phyloP scores from a whole-genome alignment of 2,888 invertebrate genomes.

The Lamellibrachia columna region DNA sequence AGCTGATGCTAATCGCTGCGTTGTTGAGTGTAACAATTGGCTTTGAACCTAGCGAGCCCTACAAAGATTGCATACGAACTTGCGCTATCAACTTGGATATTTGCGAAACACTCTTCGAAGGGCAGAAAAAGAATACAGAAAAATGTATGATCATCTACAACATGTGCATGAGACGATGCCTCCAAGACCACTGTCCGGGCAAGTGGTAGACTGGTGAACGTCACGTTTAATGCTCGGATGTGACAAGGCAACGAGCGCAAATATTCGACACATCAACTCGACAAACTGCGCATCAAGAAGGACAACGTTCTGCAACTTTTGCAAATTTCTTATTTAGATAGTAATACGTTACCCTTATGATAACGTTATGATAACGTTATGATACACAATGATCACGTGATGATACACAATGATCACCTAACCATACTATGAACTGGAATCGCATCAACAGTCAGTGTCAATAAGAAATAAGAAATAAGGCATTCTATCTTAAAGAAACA shows the following conservation, averaged over 20 bases:
- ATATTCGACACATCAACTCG: neutral
- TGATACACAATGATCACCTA: no score
- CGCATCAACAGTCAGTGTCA: no score
- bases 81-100: neutral
- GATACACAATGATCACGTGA: no score
- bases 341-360: no score
- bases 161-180: neutral
- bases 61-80: neutral
- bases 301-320: neutral
- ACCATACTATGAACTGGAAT: no score
- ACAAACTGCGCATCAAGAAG: neutral
- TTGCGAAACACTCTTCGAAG: neutral
- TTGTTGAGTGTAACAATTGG: neutral
- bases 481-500: no score
- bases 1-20: neutral
- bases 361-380: no score
- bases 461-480: no score
- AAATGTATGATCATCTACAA: neutral
- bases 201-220: neutral
- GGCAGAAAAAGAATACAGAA: neutral
- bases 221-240: neutral
- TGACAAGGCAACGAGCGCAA: neutral
- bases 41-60: neutral
- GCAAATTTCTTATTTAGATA: neutral
- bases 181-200: neutral